Base-by-base conservation (phyloP, 2,888 invertebrate species). In the Octonoba sinensis region DNA sequence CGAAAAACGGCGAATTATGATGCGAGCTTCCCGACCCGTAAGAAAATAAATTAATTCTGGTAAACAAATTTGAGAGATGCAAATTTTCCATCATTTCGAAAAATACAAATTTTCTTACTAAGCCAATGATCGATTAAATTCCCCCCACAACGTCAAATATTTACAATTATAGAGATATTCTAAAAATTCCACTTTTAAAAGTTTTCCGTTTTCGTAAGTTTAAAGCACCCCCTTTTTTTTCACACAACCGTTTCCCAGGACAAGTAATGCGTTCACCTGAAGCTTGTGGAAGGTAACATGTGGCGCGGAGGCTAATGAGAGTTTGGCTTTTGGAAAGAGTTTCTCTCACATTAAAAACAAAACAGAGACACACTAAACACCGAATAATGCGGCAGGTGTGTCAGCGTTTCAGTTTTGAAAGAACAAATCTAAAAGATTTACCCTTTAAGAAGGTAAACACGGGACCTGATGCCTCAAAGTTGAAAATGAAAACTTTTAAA, bases 221-320 rank as follows among this genome's bases (percentile, higher is more conserved):
- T 81, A 81, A 81, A 69, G 79, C 54, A 27, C 24, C 60, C 18
- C 22, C 47, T 36, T 44, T 36, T 56, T 44, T 81, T 79, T 1
- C 47, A 27, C 18, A 44, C 51, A 6, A 16, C 27, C 27, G 24
- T 27, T 36, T 49, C 69, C 70, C 56, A 51, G 60, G 36, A 47
- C 70, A 27, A 36, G 77, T 72, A 72, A 73, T 71, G 79, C 73
- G 69, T 81, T 24, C 67, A 73, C 74, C 69, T 73, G 60, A 74
- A 81, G 67, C 54, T 46, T 73, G 79, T 73, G 79, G 60, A 81
- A 73, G 62, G 69, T 22, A 81, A 73, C 79, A 81, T 69, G 62
- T 81, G 79, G 73, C 74, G 62, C 73, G 46, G 51, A 81, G 20
- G 73, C 73, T 81, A 81, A 81, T 81, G 79, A 69, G 66, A 73